phyloP scores from a whole-genome alignment of 2,113 vertebrate species.

The Suncus etruscus region DNA sequence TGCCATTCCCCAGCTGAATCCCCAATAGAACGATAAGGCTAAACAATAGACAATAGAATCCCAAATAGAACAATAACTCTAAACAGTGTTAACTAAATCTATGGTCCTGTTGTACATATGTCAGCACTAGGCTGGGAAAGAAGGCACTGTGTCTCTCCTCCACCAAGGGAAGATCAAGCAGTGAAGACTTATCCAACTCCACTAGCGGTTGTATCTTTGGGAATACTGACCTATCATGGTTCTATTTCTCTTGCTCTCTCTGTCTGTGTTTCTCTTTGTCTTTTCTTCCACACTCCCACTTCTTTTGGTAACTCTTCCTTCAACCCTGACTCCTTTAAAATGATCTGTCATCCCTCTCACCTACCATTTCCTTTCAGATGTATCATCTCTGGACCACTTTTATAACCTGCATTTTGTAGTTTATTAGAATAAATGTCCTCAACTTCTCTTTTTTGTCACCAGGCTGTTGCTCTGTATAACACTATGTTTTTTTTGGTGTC shows the following conservation, averaged over 20 bases:
- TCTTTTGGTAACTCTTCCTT: background rate
- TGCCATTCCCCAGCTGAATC: background rate
- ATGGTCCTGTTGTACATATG: background rate
- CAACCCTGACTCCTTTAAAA: background rate
- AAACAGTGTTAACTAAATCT: background rate
- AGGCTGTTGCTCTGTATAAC: background rate
- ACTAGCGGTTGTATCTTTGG: background rate
- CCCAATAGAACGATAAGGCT: too few relatives aligned
- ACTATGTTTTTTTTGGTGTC: background rate
- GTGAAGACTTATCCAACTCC: background rate
- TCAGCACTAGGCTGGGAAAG: background rate
- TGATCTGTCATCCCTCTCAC: background rate
- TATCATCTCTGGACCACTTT: background rate
- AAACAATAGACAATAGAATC: too few relatives aligned
- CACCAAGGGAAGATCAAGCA: background rate
- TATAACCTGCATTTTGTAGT: background rate
- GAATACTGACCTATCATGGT: background rate
- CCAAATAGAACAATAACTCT: too few relatives aligned
- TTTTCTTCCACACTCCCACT: background rate
- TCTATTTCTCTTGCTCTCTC: background rate
- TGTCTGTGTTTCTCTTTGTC: background rate
- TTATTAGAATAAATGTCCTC: background rate
- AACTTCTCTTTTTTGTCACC: background rate
- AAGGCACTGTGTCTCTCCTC: background rate
- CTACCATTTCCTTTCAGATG: background rate